Evolutionary conservation across 2,113 vertebrate genomes (phyloP), one percentile per base, ranked within the genome.

Genomic region (Sisor rabdophorus): DNA sequence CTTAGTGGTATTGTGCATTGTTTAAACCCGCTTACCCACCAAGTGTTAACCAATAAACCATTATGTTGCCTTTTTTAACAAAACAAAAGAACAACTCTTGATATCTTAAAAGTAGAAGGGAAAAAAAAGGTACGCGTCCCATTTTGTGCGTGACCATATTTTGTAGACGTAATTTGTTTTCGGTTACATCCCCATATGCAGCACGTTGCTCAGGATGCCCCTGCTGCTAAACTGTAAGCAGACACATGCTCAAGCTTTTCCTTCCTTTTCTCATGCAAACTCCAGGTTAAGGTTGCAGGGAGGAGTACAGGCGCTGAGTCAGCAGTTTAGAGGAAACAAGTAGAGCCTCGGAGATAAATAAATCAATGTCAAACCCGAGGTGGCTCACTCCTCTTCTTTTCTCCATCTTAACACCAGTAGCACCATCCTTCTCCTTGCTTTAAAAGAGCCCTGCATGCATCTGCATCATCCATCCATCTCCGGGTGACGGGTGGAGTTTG

Each of bases 271-370:
- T n/a, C 75, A 67, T 77, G 40, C 74, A 56, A 65, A 64, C 52
- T 19, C 71, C 47, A 20, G 47, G 47, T 52, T 60, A 60, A 30
- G 30, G 71, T 73, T 24, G 2, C 55, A 73, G 50, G 71, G 63
- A 56, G 4, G 40, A 50, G 44, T 26, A 55, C 50, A 64, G 44
- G 50, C 12, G 56, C 76, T 68, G 79, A 76, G 73, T 83, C 79
- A 83, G 82, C 82, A 77, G 69, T 48, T 19, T 56, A 67, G 60
- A 79, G 82, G 82, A 84, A 79, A 77, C 24, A 26, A 74, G 71
- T 36, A 12, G n/a, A 69, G 79, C 73, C 73, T 63, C 68, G 50
- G 68, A 73, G 56, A 64, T 79, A 63, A 73, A 81, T 79, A 81
- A 71, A 79, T 81, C 77, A 79, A 64, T 65, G 75, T 63, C 36